Conservation (phyloP, 1,140 invertebrate species). For the Hyles euphorbiae region DNA sequence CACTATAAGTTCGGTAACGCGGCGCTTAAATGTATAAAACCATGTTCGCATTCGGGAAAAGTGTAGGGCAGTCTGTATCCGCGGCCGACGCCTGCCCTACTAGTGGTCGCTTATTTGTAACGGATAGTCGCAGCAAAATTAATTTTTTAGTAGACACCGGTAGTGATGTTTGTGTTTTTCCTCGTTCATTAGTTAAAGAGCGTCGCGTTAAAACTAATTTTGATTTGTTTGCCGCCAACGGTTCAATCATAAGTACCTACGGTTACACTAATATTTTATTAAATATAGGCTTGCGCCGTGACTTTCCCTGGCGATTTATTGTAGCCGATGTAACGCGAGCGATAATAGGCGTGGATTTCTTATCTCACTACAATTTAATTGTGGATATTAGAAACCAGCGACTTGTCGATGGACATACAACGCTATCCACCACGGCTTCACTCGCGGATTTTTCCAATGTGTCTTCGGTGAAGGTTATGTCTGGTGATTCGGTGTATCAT, state of each 20-base stretch:
- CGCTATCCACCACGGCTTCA: neutral
- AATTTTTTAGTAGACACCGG: neutral
- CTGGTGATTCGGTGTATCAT: slow-evolving; percentile 1
- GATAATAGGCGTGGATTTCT: slow-evolving; percentile 53
- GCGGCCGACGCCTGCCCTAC: slow-evolving; percentile 8
- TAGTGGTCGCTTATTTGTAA: slow-evolving; percentile 13
- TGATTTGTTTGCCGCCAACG: neutral
- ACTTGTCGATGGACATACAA: neutral
- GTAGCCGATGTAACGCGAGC: slow-evolving; percentile 34
- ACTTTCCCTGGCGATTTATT: slow-evolving; percentile 28
- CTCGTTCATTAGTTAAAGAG: neutral
- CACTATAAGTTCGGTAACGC: slow-evolving; percentile 4
- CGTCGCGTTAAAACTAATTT: slow-evolving; percentile 12
- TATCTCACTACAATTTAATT: slow-evolving; percentile 1
- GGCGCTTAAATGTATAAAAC: slow-evolving; percentile 6
- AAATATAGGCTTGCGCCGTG: slow-evolving; percentile 24
- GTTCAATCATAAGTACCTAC: slow-evolving; percentile 21
- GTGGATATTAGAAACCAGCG: neutral
- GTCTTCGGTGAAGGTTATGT: neutral
- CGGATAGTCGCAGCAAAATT: neutral
- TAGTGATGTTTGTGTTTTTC: slow-evolving; percentile 9
- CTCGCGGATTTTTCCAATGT: neutral
- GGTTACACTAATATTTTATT: slow-evolving; percentile 17
- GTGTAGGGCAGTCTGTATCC: slow-evolving; percentile 9
- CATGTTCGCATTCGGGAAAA: slow-evolving; percentile 12